Base-by-base conservation (phyloP, 2,113 vertebrate genomes). In the Rhinogobius similis region DNA sequence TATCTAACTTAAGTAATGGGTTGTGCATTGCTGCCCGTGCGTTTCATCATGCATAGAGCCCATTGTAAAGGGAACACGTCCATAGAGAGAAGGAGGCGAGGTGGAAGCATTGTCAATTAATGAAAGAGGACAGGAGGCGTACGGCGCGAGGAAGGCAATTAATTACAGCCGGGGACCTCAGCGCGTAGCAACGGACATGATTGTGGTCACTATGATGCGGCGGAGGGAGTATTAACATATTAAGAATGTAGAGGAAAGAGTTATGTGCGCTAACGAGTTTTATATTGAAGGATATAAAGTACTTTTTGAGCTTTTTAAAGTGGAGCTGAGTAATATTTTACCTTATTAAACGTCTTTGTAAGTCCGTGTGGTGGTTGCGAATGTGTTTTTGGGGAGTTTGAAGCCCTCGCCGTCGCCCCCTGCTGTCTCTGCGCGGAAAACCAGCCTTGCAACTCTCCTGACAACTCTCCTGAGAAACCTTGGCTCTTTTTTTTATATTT, bases 21-120 rank as follows among this genome's bases (percentile, higher is more conserved):
- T 2, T 61, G 58, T 21, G 32, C 29, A 38, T 61, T 32, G 58
- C 29, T 36, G 18, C 3, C 29, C 10, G 18, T 61, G 58, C 3
- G 29, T 61, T 61, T 61, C 29, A n/a, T 61, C 58, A 38, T 38
- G 29, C 58, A 61, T 11, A 61, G 58, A 58, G 55, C 26, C 16
- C 53, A 14, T 56, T 27, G 53, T 56, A 55, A 58, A 58, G 0
- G 12, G 5, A n/a, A 9, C 29, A 20, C 5, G 58, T 61, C 58
- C 58, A 61, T 11, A 5, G 58, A 61, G 58, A 61, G 29, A n/a
- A 38, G 26, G 4, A 2, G 24, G 0, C 1, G 12, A 56, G 20
- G 58, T n/a, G 32, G 29, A 61, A 61, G 29, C 27, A 4, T n/a
- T 20, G 58, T 36, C 58, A 61, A n/a, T 61, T 61, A 61, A 29